A percentile compares a stretch with the other conserved stretches of the same genome.
Conservation (phyloP, 2,113 vertebrate species). For the Rhinogobius similis region DNA sequence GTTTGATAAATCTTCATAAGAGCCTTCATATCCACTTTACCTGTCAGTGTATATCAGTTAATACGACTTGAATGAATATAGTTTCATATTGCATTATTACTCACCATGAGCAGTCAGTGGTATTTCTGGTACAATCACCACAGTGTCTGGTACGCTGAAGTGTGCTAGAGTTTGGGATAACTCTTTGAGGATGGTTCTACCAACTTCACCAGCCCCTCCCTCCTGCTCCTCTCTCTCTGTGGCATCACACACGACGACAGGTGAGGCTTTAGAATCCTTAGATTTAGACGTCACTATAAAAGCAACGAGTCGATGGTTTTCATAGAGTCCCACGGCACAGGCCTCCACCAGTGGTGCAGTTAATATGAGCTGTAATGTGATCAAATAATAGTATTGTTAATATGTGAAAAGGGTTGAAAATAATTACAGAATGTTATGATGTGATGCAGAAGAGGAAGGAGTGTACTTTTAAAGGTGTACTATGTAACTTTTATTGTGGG, state of each 20-base stretch:
- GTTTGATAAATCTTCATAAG: slow-evolving; percentile 82
- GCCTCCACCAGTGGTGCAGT: slow-evolving; percentile 81
- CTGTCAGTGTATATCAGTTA: slow-evolving; percentile 65
- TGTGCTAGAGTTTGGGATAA: slow-evolving; percentile 79
- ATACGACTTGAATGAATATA: not conserved
- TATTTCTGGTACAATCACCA: slow-evolving; percentile 81
- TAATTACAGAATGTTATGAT: not conserved
- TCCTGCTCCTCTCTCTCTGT: not conserved
- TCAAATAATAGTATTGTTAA: not conserved
- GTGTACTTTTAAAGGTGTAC: not conserved
- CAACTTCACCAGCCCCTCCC: slow-evolving; percentile 39
- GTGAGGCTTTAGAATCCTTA: slow-evolving; percentile 25
- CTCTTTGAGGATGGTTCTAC: slow-evolving; percentile 67
- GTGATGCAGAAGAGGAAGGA: not conserved
- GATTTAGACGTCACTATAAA: slow-evolving; percentile 80
- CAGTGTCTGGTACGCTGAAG: slow-evolving; percentile 84
- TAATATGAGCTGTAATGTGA: slow-evolving; percentile 77
- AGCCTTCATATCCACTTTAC: slow-evolving; percentile 85
- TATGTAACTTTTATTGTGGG: no score
- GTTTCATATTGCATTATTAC: not conserved
- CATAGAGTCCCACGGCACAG: slow-evolving; percentile 81
- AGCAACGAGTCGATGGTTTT: slow-evolving; percentile 80
- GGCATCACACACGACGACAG: slow-evolving; percentile 1
- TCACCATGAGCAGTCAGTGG: slow-evolving; percentile 88
- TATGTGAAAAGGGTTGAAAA: not conserved